Base-by-base conservation (phyloP, 1,140 invertebrate genomes). In the Heliothis virescens region DNA sequence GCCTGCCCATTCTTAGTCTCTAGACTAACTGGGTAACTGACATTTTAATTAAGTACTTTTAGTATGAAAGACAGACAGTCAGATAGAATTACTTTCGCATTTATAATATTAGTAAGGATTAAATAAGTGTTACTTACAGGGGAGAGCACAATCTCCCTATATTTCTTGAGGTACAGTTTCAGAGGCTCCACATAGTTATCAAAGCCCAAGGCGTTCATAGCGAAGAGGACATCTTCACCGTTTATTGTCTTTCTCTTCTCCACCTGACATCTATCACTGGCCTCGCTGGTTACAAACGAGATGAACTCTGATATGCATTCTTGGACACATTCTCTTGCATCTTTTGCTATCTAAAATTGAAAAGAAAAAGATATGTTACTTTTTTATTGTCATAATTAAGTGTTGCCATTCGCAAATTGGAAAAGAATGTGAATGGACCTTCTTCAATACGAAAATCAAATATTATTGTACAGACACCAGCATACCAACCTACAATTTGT, bases 291-390 rank as follows among this genome's bases (percentile, higher is more conserved):
- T 63, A 99, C 99, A 90, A 99, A 99, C 83, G 98, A 99, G 88
- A 99, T 99, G 91, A 99, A 99, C 91, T 99, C 99, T 0, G 99
- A 99, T 52, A 99, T 99, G 95, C 99, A 99, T 95, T 99, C 99
- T 95, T 99, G 99, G 18, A 99, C 98, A 95, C 99, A 99, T 95
- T 99, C 99, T 85, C 99, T 96, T 0, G 99, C 99, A 95, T 99
- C 99, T 96, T 99, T 99, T 0, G 99, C 98, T 88, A 99, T 99
- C 97, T 98, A 67, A 5, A 2, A 15, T 55, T 47, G 11, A 34
- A 21, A 16, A 41, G 11, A 3, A 29, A 55, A 72, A 55, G 2
- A 72, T 0, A 9, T 18, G 11, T 34, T 5, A 34, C 34, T 26
- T 26, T 26, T 26, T 26, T 26, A 34, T 34, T 34, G 1, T 3